Percentiles rank a stretch among this genome's conserved stretches.
Conservation (phyloP, 2,797 vertebrate species). For the Phaenicophaeus curvirostris region DNA sequence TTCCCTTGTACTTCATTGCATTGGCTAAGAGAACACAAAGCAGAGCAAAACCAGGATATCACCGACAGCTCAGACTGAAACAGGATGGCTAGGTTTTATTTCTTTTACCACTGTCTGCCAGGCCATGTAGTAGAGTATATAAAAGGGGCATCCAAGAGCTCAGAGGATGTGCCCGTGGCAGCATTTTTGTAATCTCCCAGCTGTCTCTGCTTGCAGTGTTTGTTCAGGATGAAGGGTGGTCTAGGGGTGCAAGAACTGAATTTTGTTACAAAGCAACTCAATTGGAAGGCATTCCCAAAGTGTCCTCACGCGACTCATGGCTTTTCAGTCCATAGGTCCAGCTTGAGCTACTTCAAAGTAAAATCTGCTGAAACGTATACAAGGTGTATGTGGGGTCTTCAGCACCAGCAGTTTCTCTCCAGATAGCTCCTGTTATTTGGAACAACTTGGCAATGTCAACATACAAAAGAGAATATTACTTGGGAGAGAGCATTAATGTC, state of each 20-base stretch:
- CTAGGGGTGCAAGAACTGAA: background rate
- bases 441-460: background rate
- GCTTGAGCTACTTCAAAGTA: background rate
- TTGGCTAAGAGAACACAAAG: accelerated
- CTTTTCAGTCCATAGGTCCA: background rate
- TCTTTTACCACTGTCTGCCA: background rate
- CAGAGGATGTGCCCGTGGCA: background rate
- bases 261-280: background rate
- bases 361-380: background rate
- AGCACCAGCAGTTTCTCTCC: background rate
- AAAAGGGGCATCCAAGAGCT: background rate
- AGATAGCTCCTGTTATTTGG: background rate
- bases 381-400: background rate
- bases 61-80: background rate
- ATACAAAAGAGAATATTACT: background rate
- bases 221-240: background rate
- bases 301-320: background rate
- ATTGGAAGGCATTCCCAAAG: background rate
- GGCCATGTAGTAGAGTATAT: background rate
- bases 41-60: background rate
- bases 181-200: background rate
- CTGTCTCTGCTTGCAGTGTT: accelerated
- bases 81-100: background rate
- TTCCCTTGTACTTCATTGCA: background rate
- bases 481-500: background rate